phyloP scores from a whole-genome alignment of 1,140 invertebrate species.

The Goniozus legneri region DNA sequence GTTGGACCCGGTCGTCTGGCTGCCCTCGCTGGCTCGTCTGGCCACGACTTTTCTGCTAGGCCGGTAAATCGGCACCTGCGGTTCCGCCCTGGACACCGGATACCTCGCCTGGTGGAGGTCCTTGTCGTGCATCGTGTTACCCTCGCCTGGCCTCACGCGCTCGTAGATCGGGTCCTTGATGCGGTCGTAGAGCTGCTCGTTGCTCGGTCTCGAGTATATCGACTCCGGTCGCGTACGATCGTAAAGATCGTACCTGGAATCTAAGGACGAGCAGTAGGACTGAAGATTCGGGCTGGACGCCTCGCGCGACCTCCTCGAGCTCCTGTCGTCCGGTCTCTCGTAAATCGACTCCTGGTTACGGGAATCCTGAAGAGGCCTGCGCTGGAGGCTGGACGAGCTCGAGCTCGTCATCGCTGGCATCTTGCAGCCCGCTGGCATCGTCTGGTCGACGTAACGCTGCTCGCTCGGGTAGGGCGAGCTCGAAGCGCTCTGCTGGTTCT shows the following conservation, averaged over 20 bases:
- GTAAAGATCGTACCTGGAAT: slow-evolving; percentile 33
- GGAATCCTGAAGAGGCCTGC: background rate
- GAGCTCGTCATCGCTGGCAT: slow-evolving; percentile 17
- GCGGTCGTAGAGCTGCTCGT: slow-evolving; percentile 48
- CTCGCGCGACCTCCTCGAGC: slow-evolving; percentile 14
- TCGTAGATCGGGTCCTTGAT: slow-evolving; percentile 50
- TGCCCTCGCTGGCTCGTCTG: slow-evolving; percentile 56
- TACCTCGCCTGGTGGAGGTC: slow-evolving; percentile 40
- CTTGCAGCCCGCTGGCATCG: slow-evolving; percentile 5
- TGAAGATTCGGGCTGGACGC: background rate
- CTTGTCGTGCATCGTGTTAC: slow-evolving; percentile 28
- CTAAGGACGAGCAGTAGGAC: slow-evolving; percentile 9
- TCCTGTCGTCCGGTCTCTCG: slow-evolving; percentile 14
- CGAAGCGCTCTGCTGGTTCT: slow-evolving; percentile 18
- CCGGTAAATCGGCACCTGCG: slow-evolving; percentile 54
- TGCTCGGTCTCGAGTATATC: slow-evolving; percentile 35
- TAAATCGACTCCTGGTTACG: background rate
- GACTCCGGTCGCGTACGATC: slow-evolving; percentile 39
- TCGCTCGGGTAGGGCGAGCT: slow-evolving; percentile 13
- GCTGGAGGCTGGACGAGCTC: background rate
- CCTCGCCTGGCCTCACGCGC: slow-evolving; percentile 36
- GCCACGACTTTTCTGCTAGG: slow-evolving; percentile 40
- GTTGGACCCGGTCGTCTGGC: slow-evolving; percentile 42
- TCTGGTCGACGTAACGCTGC: too few species aligned
- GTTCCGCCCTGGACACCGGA: slow-evolving; percentile 49